Percentiles rank a stretch among this genome's conserved stretches.
phyloP scores from a whole-genome alignment of 2,888 invertebrate genomes.

The Trachelus tabidus region DNA sequence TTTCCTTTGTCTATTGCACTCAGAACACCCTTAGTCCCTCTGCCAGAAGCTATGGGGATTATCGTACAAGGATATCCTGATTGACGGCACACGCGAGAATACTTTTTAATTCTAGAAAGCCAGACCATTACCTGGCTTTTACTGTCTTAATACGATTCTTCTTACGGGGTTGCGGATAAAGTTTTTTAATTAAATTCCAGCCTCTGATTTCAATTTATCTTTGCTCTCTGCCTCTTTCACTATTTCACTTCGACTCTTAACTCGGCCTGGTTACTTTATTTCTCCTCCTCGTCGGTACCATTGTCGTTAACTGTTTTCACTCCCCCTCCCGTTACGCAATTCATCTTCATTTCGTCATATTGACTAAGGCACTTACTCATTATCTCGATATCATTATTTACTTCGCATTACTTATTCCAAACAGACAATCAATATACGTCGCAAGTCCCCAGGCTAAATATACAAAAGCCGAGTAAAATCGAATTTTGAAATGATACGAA shows the following conservation, averaged over 20 bases:
- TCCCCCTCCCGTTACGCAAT: background rate
- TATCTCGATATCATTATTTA: background rate
- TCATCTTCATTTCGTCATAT: background rate
- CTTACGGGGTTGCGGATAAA: conserved; percentile 30
- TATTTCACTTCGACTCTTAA: background rate
- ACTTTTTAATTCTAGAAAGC: background rate
- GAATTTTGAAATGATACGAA: background rate
- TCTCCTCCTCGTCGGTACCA: background rate
- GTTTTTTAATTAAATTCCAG: conserved; percentile 61
- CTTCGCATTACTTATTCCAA: background rate
- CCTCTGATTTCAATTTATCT: conserved; percentile 61
- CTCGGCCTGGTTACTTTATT: background rate
- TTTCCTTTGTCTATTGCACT: background rate
- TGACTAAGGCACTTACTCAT: background rate
- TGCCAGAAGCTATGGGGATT: background rate
- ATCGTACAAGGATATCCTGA: background rate
- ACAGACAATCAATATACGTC: background rate
- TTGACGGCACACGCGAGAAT: background rate
- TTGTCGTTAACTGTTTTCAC: background rate
- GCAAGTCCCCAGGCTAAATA: background rate
- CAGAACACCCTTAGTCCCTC: background rate
- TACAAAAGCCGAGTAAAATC: background rate
- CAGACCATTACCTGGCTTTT: background rate
- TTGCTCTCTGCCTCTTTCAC: conserved; percentile 30
- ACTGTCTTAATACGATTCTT: conserved; percentile 14